These are phyloP conservation scores for Myathropa florea DNA, from an alignment of 2,888 invertebrate genomes.

Conservation along the genomic window DNA sequence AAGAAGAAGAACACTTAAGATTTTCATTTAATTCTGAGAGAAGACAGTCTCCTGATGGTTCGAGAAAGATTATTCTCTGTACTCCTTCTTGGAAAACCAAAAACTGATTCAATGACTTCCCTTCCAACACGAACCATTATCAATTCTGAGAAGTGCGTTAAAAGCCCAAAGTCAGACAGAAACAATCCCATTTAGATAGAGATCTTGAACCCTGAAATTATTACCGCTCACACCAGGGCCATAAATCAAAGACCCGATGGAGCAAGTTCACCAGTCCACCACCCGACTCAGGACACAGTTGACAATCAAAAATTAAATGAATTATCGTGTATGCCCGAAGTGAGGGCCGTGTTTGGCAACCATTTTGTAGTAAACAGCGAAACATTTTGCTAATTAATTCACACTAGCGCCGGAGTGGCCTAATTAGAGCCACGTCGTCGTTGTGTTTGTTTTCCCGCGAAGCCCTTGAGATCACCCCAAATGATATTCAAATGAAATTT, in stretches of 20 bases:
- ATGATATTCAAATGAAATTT: conserved; percentile 5
- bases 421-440: conserved; percentile 22
- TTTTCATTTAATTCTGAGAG: too few species aligned
- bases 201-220: background rate
- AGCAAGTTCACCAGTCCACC: background rate
- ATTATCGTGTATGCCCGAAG: background rate
- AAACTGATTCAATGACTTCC: background rate
- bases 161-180: background rate
- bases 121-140: background rate
- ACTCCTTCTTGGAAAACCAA: background rate
- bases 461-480: background rate
- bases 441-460: background rate
- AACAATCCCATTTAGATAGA: background rate
- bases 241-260: background rate
- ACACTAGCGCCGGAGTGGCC: conserved; percentile 31
- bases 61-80: background rate
- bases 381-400: conserved; percentile 38
- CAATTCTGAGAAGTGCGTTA: background rate
- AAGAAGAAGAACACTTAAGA: too few species aligned
- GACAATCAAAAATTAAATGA: conserved; percentile 25
- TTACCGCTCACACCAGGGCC: background rate
- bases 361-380: conserved; percentile 21
- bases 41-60: too few species aligned
- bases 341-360: background rate
- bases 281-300: too few species aligned